Percentiles rank a stretch among this genome's conserved stretches.
phyloP scores from a whole-genome alignment of 2,888 invertebrate species.

The Caenorhabditis auriculariae region DNA sequence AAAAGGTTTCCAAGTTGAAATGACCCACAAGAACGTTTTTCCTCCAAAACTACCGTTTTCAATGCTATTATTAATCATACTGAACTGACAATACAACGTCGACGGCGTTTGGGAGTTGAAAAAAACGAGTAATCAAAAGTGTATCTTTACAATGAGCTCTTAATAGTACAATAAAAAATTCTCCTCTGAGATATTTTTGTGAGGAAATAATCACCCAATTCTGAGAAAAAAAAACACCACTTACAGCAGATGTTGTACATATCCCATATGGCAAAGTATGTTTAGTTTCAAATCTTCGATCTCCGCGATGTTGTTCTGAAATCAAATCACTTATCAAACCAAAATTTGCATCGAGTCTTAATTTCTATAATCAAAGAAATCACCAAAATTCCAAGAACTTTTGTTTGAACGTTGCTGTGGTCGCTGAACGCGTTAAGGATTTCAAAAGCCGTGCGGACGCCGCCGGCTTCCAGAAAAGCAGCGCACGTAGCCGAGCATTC shows the following conservation, averaged over 20 bases:
- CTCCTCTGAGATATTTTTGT: no score
- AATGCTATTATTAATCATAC: no score
- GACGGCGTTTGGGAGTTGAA: no score
- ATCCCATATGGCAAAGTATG: slow-evolving; percentile 69
- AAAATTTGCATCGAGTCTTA: no score
- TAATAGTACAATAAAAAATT: no score
- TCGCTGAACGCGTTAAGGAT: slow-evolving; percentile 71
- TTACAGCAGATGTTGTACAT: slow-evolving; percentile 64
- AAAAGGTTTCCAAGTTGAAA: no score
- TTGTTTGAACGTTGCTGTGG: slow-evolving; percentile 75
- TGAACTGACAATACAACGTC: no score
- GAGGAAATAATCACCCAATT: no score
- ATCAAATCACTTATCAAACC: slow-evolving; percentile 4
- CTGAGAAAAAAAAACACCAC: slow-evolving; percentile 8
- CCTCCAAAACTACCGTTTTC: no score
- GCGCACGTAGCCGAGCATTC: slow-evolving; percentile 76
- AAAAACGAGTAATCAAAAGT: background rate
- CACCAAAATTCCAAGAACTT: slow-evolving; percentile 74
- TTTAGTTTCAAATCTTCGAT: slow-evolving; percentile 70
- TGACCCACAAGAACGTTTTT: no score
- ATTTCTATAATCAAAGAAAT: slow-evolving; percentile 20
- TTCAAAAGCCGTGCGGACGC: slow-evolving; percentile 73
- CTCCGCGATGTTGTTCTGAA: slow-evolving; percentile 76
- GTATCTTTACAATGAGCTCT: no score
- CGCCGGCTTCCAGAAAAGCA: slow-evolving; percentile 74